phyloP scores from a whole-genome alignment of 1,140 invertebrate species.

The Nomia melanderi region DNA sequence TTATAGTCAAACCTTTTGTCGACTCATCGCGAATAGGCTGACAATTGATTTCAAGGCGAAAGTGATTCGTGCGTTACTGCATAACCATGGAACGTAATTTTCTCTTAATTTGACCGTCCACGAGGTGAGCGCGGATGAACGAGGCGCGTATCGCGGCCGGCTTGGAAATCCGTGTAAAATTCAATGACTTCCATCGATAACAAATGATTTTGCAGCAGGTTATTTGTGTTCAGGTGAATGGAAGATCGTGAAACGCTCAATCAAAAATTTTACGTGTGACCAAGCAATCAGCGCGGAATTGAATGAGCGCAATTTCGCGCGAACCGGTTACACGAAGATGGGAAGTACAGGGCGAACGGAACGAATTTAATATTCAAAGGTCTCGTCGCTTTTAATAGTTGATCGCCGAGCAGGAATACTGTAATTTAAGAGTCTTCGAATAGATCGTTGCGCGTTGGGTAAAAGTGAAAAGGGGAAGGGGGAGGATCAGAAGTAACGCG shows the following conservation, averaged over 20 bases:
- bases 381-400: constrained; percentile 1
- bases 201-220: constrained; percentile 25
- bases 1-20: no score
- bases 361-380: constrained; percentile 21
- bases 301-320: constrained; percentile 7
- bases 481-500: neutral
- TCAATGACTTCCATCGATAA: constrained; percentile 9
- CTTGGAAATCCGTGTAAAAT: constrained; percentile 20
- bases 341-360: neutral
- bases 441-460: neutral
- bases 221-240: constrained; percentile 24
- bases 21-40: no score
- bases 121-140: neutral
- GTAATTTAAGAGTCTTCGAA: constrained; percentile 8
- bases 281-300: constrained; percentile 12
- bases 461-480: no score
- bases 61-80: neutral
- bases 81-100: neutral
- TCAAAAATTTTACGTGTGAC: constrained; percentile 43
- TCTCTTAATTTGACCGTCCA: neutral
- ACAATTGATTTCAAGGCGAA: no score
- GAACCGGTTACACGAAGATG: neutral
- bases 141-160: neutral
- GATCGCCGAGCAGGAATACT: constrained; percentile 1
- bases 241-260: constrained; percentile 39